Percentiles rank a stretch among this genome's conserved stretches.
phyloP scores from a whole-genome alignment of 2,113 vertebrate genomes.

The Otus sunia region DNA sequence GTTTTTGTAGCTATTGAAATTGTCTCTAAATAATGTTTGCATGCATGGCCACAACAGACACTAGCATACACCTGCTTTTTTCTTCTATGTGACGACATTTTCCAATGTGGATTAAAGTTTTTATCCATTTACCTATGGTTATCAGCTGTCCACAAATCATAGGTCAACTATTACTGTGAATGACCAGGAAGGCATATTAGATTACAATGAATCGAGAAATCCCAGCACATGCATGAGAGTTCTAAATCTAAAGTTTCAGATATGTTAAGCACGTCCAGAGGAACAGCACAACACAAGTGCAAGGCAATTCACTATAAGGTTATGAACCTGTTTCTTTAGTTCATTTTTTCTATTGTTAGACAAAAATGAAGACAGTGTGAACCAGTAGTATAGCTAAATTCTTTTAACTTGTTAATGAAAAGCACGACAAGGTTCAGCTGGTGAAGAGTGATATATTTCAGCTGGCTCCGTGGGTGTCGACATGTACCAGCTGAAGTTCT shows the following conservation, averaged over 20 bases:
- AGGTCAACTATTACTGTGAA: neutral
- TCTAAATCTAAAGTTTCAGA: neutral
- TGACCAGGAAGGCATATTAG: neutral
- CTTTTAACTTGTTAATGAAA: neutral
- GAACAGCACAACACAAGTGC: neutral
- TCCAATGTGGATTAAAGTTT: neutral
- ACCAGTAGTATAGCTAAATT: neutral
- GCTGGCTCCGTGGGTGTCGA: neutral
- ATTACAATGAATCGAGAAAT: neutral
- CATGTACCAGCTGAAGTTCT: neutral
- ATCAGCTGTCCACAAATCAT: neutral
- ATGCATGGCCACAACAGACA: neutral
- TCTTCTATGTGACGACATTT: neutral
- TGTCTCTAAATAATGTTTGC: neutral
- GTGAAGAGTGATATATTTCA: conserved; percentile 16
- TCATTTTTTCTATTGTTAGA: fast-evolving
- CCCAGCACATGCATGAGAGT: neutral
- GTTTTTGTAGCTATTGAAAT: neutral
- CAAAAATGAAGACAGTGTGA: neutral
- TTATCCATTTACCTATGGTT: neutral
- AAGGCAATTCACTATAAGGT: neutral
- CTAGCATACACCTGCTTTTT: neutral
- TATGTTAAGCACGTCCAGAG: neutral
- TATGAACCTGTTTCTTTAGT: neutral
- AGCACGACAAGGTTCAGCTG: neutral